Evolutionary conservation across 2,888 invertebrate genomes (phyloP), one percentile per base, ranked within the genome.

Genomic region (Dryococelus australis): DNA sequence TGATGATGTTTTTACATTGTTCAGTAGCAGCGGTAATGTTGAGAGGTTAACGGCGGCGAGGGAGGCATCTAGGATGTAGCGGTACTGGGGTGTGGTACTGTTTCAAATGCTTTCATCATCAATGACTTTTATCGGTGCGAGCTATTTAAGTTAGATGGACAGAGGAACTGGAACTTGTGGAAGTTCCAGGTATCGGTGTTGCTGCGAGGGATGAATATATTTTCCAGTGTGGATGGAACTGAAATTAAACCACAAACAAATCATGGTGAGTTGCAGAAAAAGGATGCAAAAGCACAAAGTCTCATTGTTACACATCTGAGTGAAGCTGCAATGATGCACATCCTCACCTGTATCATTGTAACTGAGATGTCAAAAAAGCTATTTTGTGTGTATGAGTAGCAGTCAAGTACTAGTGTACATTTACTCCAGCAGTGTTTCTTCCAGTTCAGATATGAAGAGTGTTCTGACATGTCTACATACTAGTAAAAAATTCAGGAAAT

Each of bases 271-370:
- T 9, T 13, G 80, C 24, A 28, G n/a, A 28, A 27, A n/a, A 80
- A 80, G 28, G 24, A n/a, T 80, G 26, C 80, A 80, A 80, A 80
- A 28, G 80, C 80, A 28, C 80, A 80, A 8, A 20, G 47, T 80
- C 13, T 80, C 12, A 80, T 80, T 80, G 8, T 80, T 27, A 80
- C 80, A 6, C n/a, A 5, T 26, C 13, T 80, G 80, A 27, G 27
- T 27, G 80, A 80, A 80, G 80, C 80, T 12, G 80, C 28, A 80
- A 80, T 80, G n/a, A 26, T 80, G 80, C 80, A 80, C 28, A 28
- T 80, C 12, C 80, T 80, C 4, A 80, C 80, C 12, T 80, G 80
- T 13, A 26, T 9, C 10, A 0, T 10, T 80, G 80, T 24, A n/a
- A n/a, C 80, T 80, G 80, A 80, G 26, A 80, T n/a, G n/a, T 80